Percentiles rank a stretch among this genome's conserved stretches.
phyloP scores from a whole-genome alignment of 2,888 invertebrate genomes.

The Brenthis hecate region DNA sequence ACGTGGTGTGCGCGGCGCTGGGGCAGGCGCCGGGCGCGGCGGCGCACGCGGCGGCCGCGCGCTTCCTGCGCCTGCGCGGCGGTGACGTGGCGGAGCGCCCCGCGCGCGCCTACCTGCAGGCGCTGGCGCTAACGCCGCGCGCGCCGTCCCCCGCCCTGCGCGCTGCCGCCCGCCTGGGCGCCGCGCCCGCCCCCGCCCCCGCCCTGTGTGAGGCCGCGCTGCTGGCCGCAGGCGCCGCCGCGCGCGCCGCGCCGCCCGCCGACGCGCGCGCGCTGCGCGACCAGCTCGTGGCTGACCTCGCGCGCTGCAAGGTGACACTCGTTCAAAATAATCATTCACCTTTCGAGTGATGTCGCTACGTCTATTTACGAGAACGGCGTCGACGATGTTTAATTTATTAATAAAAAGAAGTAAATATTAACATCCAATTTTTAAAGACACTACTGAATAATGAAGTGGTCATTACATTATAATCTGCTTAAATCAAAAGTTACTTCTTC shows the following conservation, averaged over 20 bases:
- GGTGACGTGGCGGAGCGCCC: slow-evolving; percentile 40
- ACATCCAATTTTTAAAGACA: too few relatives aligned
- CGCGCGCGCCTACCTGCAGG: slow-evolving; percentile 47
- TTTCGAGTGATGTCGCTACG: too few relatives aligned
- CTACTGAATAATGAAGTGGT: too few relatives aligned
- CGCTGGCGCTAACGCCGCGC: slow-evolving; percentile 42
- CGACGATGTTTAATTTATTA: too few relatives aligned
- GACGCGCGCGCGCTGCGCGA: slow-evolving; percentile 44
- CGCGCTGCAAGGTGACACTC: slow-evolving; percentile 30
- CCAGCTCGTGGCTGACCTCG: slow-evolving; percentile 23
- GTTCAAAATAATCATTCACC: neutral
- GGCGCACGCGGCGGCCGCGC: slow-evolving; percentile 53
- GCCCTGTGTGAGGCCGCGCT: slow-evolving; percentile 48
- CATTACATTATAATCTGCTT: too few relatives aligned
- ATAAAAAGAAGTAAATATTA: too few relatives aligned
- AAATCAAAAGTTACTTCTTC: too few relatives aligned
- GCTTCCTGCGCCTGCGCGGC: slow-evolving; percentile 51
- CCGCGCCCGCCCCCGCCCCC: slow-evolving; percentile 38
- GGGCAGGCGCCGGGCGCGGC: slow-evolving; percentile 51
- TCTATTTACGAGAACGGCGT: too few relatives aligned
- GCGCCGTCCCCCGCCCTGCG: slow-evolving; percentile 27
- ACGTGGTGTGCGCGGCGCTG: slow-evolving; percentile 41
- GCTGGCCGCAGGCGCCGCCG: slow-evolving; percentile 40
- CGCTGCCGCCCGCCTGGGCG: neutral
- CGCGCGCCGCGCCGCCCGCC: slow-evolving; percentile 33